phyloP scores from a whole-genome alignment of 1,140 invertebrate genomes.

The Theocolax elegans region DNA sequence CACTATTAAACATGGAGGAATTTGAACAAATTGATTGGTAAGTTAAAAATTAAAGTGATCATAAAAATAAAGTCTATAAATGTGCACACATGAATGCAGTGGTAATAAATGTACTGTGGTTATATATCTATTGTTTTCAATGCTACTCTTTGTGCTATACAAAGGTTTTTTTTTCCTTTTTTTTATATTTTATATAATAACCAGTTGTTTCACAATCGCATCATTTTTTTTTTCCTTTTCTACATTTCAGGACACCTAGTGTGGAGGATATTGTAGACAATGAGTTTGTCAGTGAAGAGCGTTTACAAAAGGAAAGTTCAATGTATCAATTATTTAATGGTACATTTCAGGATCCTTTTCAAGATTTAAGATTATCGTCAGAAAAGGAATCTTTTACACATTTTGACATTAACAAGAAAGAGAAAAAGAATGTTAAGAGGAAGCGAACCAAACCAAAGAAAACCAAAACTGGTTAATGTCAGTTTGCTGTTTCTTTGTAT shows the following conservation, averaged over 20 bases:
- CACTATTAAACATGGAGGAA: slow-evolving; percentile 30
- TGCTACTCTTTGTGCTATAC: too few relatives aligned
- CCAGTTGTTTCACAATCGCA: too few relatives aligned
- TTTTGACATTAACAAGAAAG: not conserved
- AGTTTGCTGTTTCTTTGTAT: too few relatives aligned
- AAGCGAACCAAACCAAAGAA: not conserved
- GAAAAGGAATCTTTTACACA: too few relatives aligned
- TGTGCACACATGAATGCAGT: too few relatives aligned
- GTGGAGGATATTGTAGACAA: slow-evolving; percentile 35
- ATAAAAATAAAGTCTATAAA: too few relatives aligned
- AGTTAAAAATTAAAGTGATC: too few relatives aligned
- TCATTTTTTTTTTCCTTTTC: too few relatives aligned
- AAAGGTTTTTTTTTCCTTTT: too few relatives aligned
- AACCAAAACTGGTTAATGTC: not conserved
- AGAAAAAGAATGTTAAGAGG: not conserved
- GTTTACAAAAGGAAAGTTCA: slow-evolving; percentile 21
- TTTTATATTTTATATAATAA: too few relatives aligned
- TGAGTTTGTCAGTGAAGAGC: slow-evolving; percentile 24
- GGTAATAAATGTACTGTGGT: too few relatives aligned
- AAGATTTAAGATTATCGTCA: not conserved
- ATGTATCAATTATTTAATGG: slow-evolving; percentile 32
- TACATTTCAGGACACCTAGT: slow-evolving; percentile 19
- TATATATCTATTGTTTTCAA: too few relatives aligned
- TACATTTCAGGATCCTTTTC: slow-evolving; percentile 31
- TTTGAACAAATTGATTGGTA: slow-evolving; percentile 40